A percentile compares a stretch with the other conserved stretches of the same genome.
Conservation (phyloP, 1,140 invertebrate genomes). For the Drosophila funebris region DNA sequence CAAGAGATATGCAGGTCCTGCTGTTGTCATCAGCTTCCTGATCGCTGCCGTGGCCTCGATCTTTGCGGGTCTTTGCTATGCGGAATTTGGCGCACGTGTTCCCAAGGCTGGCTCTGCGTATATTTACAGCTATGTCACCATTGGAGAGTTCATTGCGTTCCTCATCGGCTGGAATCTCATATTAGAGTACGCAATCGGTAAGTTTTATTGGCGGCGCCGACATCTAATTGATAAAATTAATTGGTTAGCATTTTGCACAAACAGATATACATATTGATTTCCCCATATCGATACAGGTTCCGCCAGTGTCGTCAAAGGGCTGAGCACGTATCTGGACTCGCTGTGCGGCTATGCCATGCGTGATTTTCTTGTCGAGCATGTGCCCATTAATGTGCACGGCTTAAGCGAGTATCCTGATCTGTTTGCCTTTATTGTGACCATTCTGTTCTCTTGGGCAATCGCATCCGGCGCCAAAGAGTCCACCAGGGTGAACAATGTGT, state of each 20-base stretch:
- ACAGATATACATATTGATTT: constrained; percentile 3
- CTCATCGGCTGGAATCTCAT: constrained; percentile 95
- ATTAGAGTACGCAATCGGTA: constrained; percentile 95
- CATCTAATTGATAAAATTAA: constrained; percentile 58
- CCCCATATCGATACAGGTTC: constrained; percentile 85
- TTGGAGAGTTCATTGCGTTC: constrained; percentile 92
- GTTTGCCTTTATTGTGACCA: constrained; percentile 89
- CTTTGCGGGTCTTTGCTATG: constrained; percentile 94
- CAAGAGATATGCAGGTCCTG: constrained; percentile 92
- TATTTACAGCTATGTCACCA: constrained; percentile 94
- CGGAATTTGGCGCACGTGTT: constrained; percentile 94
- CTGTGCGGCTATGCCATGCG: constrained; percentile 90
- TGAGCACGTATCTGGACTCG: constrained; percentile 94
- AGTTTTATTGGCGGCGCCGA: constrained; percentile 55
- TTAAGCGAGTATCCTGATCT: constrained; percentile 93
- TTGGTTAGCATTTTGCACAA: constrained; percentile 39
- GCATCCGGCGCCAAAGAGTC: constrained; percentile 94
- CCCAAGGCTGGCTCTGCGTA: constrained; percentile 94
- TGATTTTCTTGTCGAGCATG: constrained; percentile 86
- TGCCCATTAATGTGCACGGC: constrained; percentile 89
- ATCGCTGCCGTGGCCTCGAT: constrained; percentile 94
- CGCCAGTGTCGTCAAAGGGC: constrained; percentile 95
- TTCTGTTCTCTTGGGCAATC: constrained; percentile 88
- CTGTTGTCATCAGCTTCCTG: constrained; percentile 93
- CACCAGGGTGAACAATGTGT: constrained; percentile 94